Evolutionary conservation across 2,888 invertebrate species (phyloP).

Genomic region (Galeopsomyia nigrocyanea): DNA sequence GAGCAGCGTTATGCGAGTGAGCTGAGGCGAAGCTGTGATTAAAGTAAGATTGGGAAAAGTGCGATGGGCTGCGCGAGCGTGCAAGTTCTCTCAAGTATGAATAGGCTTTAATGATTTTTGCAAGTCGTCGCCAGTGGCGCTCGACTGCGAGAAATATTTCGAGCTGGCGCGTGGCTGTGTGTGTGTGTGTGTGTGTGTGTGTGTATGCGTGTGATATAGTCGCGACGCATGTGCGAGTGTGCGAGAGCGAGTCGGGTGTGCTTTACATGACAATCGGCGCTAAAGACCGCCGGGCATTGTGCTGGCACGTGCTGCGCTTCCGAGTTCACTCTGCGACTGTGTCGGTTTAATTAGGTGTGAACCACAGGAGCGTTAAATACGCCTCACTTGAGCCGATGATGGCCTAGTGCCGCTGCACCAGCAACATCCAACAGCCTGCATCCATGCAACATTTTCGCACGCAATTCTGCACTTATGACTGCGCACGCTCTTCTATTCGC

Average conservation of each 20-base stretch:
- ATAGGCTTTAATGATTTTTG: conserved; percentile 43
- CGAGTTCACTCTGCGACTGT: conserved; percentile 56
- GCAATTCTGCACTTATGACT: not conserved
- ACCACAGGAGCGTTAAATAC: conserved; percentile 67
- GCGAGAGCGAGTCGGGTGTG: conserved; percentile 54
- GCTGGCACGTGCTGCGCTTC: conserved; percentile 64
- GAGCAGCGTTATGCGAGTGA: not conserved
- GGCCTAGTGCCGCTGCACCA: conserved; percentile 56
- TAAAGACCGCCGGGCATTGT: conserved; percentile 68
- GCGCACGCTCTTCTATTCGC: not conserved
- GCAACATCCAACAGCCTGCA: not conserved
- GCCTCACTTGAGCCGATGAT: conserved; percentile 68
- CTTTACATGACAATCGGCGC: conserved; percentile 69
- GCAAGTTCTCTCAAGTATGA: conserved; percentile 13
- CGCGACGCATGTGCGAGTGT: not conserved
- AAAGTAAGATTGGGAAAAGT: conserved; percentile 6
- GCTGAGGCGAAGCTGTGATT: not conserved
- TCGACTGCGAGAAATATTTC: too few species aligned
- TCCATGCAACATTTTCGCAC: not conserved
- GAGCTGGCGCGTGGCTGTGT: conserved; percentile 1
- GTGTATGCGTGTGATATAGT: not conserved
- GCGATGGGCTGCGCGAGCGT: too few species aligned
- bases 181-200: not conserved
- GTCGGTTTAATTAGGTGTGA: conserved; percentile 69
- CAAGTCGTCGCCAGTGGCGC: conserved; percentile 15